Percentiles rank a stretch among this genome's conserved stretches.
Conservation (phyloP, 35 echinoderm and acorn worm species). For the Holothuria glaberrima region DNA sequence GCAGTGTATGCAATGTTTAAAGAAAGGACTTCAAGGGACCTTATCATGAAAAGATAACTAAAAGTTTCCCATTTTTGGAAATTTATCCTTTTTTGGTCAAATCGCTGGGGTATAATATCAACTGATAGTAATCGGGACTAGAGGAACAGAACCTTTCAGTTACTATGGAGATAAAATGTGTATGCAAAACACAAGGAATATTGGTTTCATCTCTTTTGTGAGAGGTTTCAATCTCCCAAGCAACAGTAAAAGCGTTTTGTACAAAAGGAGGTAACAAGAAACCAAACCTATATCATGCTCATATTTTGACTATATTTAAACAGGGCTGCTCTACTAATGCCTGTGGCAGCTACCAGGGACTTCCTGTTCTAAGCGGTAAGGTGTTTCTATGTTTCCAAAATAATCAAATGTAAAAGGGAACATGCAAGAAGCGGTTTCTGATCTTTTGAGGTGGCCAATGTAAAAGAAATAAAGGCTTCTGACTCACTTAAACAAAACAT, state of each 20-base stretch:
- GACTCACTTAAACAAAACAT: too few species aligned
- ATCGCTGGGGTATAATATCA: conserved; percentile 1
- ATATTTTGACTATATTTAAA: neutral
- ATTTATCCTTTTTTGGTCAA: conserved; percentile 43
- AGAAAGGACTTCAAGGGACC: neutral
- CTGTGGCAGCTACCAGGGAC: too few species aligned
- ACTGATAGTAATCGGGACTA: neutral
- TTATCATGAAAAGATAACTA: conserved; percentile 7
- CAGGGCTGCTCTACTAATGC: too few species aligned
- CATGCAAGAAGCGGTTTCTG: too few species aligned
- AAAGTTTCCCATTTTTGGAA: conserved; percentile 42
- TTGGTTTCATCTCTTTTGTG: conserved; percentile 40
- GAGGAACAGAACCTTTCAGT: conserved; percentile 9
- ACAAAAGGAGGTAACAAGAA: conserved; percentile 8
- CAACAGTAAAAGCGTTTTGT: neutral
- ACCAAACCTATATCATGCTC: neutral
- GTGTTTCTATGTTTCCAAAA: too few species aligned
- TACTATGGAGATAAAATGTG: conserved; percentile 8
- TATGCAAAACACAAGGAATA: conserved; percentile 25
- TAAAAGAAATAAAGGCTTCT: too few species aligned
- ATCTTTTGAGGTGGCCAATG: too few species aligned
- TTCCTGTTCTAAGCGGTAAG: too few species aligned
- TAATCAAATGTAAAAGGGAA: too few species aligned
- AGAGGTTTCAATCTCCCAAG: neutral
- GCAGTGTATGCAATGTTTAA: too few species aligned